Conservation (phyloP, 2,113 vertebrate genomes). For the Antechinus flavipes region DNA sequence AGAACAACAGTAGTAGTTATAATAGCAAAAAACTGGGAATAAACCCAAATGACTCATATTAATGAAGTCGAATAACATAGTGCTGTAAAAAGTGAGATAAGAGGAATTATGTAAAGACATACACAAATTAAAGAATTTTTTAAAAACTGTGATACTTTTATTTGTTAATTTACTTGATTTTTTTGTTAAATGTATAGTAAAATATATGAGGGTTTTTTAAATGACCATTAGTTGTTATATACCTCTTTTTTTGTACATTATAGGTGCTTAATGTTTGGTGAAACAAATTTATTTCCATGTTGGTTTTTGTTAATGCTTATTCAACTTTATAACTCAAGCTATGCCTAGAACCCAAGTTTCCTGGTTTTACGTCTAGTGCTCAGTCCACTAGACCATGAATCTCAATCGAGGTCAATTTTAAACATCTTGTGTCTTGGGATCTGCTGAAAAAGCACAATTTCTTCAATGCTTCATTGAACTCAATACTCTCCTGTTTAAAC, state of each 20-base stretch:
- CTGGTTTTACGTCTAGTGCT: background rate
- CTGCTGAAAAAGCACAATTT: conserved; percentile 40
- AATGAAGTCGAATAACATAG: background rate
- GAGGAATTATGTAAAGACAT: background rate
- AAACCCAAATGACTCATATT: background rate
- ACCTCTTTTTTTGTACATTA: background rate
- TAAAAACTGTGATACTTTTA: background rate
- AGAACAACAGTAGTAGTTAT: background rate
- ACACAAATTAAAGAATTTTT: background rate
- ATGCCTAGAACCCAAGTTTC: background rate
- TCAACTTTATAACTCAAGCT: background rate
- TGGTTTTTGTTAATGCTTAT: background rate
- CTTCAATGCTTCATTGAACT: conserved; percentile 33
- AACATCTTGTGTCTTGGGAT: conserved; percentile 21
- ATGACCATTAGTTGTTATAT: background rate
- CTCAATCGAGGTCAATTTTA: conserved; percentile 50
- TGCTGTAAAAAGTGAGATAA: background rate
- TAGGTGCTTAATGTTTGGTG: background rate
- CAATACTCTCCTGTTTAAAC: conserved; percentile 48
- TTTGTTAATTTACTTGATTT: background rate
- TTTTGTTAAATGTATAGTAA: background rate
- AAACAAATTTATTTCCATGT: background rate
- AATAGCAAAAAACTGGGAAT: background rate
- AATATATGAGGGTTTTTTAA: background rate
- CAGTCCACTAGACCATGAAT: conserved; percentile 4